These are phyloP conservation scores for Bos javanicus DNA, from an alignment of 2,113 vertebrate genomes.

Conservation along the genomic window DNA sequence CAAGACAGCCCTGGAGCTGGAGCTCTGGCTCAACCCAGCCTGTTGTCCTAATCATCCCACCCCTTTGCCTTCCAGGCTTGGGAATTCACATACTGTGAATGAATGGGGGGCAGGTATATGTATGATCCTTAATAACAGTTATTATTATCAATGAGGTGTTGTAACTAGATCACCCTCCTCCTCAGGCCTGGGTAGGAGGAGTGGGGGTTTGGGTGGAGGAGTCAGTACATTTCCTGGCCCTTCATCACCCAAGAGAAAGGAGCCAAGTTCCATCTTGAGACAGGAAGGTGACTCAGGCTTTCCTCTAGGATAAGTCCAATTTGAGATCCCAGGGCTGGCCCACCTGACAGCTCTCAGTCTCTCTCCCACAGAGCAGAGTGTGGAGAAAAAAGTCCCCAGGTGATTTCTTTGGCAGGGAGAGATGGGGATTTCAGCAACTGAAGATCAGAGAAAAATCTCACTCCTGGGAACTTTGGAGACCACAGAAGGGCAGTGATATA, in stretches of 20 bases:
- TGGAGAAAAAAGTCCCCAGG: neutral
- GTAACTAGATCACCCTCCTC: neutral
- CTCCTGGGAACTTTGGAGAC: neutral
- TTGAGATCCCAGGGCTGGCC: neutral
- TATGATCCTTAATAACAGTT: neutral
- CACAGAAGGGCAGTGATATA: neutral
- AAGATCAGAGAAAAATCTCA: neutral
- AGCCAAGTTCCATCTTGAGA: neutral
- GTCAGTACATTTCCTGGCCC: neutral
- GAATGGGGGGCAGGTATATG: neutral
- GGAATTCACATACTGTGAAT: accelerated
- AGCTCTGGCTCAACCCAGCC: neutral
- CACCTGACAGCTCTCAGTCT: neutral
- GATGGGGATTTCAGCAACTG: neutral
- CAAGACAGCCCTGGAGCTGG: neutral
- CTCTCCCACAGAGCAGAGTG: neutral
- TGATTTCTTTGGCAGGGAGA: neutral
- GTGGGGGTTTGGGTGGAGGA: neutral
- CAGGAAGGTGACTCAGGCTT: conserved; percentile 54
- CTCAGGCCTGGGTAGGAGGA: neutral
- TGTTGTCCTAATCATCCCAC: neutral
- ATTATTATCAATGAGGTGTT: accelerated
- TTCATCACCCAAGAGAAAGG: neutral
- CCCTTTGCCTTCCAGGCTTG: neutral
- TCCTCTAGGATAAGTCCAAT: neutral